phyloP scores from a whole-genome alignment of 2,888 invertebrate genomes.

The Seladonia tumulorum region DNA sequence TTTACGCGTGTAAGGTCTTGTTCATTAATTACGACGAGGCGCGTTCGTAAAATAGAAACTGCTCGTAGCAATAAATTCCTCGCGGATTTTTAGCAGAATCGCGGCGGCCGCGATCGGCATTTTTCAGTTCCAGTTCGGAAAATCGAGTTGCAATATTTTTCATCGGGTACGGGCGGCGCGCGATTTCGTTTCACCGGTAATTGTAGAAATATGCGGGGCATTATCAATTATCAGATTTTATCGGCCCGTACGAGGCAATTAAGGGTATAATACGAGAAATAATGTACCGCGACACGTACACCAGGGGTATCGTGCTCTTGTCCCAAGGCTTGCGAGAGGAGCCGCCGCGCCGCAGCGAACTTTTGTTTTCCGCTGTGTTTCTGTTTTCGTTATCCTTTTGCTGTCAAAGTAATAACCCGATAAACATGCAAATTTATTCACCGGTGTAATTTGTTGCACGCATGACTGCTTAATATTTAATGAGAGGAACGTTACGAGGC shows the following conservation, averaged over 20 bases:
- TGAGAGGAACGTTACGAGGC: constrained; percentile 23
- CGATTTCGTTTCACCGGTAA: background rate
- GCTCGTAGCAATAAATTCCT: background rate
- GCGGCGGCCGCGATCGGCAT: background rate
- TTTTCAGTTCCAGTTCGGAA: background rate
- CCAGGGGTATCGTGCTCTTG: background rate
- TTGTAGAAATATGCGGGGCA: background rate
- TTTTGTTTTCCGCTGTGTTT: constrained; percentile 28
- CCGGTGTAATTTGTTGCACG: constrained; percentile 57
- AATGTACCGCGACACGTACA: constrained; percentile 13
- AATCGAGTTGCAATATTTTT: background rate
- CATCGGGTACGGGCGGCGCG: too few species aligned
- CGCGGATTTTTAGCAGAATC: background rate
- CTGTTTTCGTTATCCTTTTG: constrained; percentile 18
- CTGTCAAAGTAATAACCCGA: constrained; percentile 57
- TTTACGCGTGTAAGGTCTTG: background rate
- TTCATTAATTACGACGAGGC: background rate
- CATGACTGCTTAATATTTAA: constrained; percentile 52
- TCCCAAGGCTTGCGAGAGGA: constrained; percentile 17
- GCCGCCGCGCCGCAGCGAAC: background rate
- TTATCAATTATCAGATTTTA: constrained; percentile 5
- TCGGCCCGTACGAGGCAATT: background rate
- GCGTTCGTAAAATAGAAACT: background rate
- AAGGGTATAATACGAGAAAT: background rate
- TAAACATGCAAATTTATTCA: constrained; percentile 67